Evolutionary conservation across 1,140 invertebrate genomes (phyloP), one percentile per base, ranked within the genome.

Genomic region (Penaeus japonicus): DNA sequence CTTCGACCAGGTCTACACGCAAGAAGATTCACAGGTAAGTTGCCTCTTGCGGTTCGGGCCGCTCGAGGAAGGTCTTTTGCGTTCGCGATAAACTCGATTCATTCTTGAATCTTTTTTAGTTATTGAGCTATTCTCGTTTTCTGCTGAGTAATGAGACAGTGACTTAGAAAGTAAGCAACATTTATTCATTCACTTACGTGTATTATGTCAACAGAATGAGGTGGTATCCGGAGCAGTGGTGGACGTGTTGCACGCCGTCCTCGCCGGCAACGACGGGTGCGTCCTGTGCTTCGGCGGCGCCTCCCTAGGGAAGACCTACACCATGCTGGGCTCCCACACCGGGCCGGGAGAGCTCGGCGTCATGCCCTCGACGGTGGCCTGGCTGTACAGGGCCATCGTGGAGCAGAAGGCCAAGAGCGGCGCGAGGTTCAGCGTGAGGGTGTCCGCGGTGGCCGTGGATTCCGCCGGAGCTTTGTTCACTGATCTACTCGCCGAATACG

Each of bases 211-310:
- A 10, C 95, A 98, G 97, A 95, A 95, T 90, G 97, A 98, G 93
- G 95, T 98, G 75, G 97, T 97, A 92, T 95, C 96, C 62, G 96
- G 96, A 91, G 97, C 97, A 24, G 93, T 98, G 75, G 96, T 96
- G 55, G 98, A 99, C 92, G 96, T 98, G 87, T 96, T 98, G 90
- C 97, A 98, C 91, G 96, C 97, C 59, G 97, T 98, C 86, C 96
- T 99, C 91, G 97, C 97, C 91, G 98, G 97, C n/a, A 97, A 96
- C 32, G 98, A 99, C 92, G 97, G 97, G 77, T 98, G 97, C 93
- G 94, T 99, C 84, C 97, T 98, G 92, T 97, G 96, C 91, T 97
- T 97, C 92, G 97, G 97, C 92, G 97, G 98, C 92, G 96, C 97
- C 89, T 90, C 92, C 93, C 39, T 93, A 97, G 97, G 97, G 91